These are phyloP conservation scores for Drosophila mayri DNA, from an alignment of 1,140 invertebrate species.

Conservation along the genomic window DNA sequence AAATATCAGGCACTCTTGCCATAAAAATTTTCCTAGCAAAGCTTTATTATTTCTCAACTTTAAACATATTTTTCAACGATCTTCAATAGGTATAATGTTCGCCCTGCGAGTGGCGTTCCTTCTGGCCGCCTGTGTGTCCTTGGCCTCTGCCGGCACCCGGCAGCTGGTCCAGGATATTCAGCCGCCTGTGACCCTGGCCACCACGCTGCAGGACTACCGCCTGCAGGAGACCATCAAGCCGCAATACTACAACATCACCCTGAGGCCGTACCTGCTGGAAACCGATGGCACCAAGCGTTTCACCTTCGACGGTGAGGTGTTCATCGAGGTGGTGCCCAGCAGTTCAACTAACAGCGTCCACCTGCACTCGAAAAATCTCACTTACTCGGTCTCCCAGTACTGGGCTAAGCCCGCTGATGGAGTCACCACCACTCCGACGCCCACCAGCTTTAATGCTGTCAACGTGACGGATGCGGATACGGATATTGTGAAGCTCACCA, in stretches of 20 bases:
- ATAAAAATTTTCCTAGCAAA: too few species aligned
- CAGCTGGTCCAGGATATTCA: conserved; percentile 20
- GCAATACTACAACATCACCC: conserved; percentile 87
- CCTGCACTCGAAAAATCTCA: conserved; percentile 88
- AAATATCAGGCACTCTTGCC: neutral
- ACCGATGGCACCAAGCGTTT: conserved; percentile 86
- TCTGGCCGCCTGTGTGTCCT: conserved; percentile 52
- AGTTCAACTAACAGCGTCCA: conserved; percentile 85
- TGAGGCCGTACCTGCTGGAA: conserved; percentile 87
- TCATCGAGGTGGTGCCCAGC: conserved; percentile 85
- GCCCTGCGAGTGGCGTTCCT: conserved; percentile 52
- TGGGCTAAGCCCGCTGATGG: conserved; percentile 47
- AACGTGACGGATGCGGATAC: conserved; percentile 40
- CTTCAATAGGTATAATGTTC: conserved; percentile 42
- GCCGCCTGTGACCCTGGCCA: conserved; percentile 34
- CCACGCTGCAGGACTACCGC: conserved; percentile 53
- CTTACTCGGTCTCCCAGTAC: conserved; percentile 73
- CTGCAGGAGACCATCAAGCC: conserved; percentile 84
- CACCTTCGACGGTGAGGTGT: conserved; percentile 87
- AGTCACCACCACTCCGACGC: neutral
- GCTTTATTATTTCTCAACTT: neutral
- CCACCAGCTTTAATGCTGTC: neutral
- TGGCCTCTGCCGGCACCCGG: conserved; percentile 32
- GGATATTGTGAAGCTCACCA: conserved; percentile 73
- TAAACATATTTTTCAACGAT: neutral